These are phyloP conservation scores for Idris sp. DNA, from an alignment of 1,140 invertebrate species.

Conservation along the genomic window DNA sequence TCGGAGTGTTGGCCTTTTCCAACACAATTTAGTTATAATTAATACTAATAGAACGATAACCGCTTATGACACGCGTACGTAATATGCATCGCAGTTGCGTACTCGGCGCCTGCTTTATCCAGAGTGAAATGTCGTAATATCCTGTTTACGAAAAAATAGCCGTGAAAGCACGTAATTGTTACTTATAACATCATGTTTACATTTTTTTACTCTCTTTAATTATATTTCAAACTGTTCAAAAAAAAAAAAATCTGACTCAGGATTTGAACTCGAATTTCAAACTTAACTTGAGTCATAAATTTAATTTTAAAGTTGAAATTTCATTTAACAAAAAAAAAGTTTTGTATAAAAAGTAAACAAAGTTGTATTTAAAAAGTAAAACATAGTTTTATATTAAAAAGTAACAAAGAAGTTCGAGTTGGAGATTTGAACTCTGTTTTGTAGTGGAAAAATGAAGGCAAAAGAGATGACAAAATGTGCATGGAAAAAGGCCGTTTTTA, in stretches of 20 bases:
- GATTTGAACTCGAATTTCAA: too few relatives aligned
- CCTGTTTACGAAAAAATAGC: constrained; percentile 55
- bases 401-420: neutral
- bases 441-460: too few relatives aligned
- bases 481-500: neutral
- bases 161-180: constrained; percentile 29
- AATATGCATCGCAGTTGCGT: constrained; percentile 57
- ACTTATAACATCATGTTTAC: constrained; percentile 19
- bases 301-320: too few relatives aligned
- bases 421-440: constrained; percentile 9
- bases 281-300: too few relatives aligned
- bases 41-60: constrained; percentile 34
- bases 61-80: constrained; percentile 38
- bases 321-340: too few relatives aligned
- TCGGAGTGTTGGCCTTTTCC: too few relatives aligned
- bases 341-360: too few relatives aligned
- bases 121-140: constrained; percentile 59
- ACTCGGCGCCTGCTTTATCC: constrained; percentile 51
- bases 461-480: neutral
- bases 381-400: too few relatives aligned
- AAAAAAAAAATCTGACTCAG: too few relatives aligned
- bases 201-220: constrained; percentile 2
- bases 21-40: constrained; percentile 21
- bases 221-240: too few relatives aligned
- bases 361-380: too few relatives aligned